Base-by-base conservation (phyloP, 2,888 invertebrate species). In the Apeira syringaria region DNA sequence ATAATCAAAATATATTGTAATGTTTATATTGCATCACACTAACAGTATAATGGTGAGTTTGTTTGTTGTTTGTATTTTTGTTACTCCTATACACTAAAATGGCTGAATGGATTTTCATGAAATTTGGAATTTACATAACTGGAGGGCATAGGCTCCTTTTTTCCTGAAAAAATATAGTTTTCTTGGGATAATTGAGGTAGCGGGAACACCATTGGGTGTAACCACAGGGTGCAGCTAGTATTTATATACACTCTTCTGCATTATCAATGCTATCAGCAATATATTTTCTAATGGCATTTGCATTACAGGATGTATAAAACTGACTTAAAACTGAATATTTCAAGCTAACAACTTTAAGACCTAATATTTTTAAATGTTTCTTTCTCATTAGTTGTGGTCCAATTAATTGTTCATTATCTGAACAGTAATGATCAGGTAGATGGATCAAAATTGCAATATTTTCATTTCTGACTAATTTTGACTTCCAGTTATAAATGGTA, bases 351-450 rank as follows among this genome's bases (percentile, higher is more conserved):
- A 94, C 92, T 63, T 90, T 91, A 52, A 94, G 87, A 2, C 94
- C 94, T 29, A 94, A 74, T 54, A 91, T 83, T 61, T 87, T 85
- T 6, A 95, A 78, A 66, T 94, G 94, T 42, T 92, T 88, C 42
- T 87, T 90, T 52, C 92, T 91, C 92, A 94, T 92, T 1, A 86
- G 71, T 69, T 94, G 93, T 12, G 92, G 90, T 0, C 94, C 94
- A 53, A 92, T 82, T 11, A 94, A 70, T 34, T 86, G 75, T 28
- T 79, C 74, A 26, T 88, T 89, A 45, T 91, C 88, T 26, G 89
- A 85, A 64, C 93, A 93, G 69, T 91, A 94, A 70, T 94, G 92
- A 50, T 94, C 93, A 1, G 94, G 93, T 37, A 93, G 74, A 65
- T 93, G 90, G 40, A 94, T 89, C 36, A 94, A 69, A 22, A 94